phyloP scores from a whole-genome alignment of 2,113 vertebrate genomes.

The Blennius ocellaris region DNA sequence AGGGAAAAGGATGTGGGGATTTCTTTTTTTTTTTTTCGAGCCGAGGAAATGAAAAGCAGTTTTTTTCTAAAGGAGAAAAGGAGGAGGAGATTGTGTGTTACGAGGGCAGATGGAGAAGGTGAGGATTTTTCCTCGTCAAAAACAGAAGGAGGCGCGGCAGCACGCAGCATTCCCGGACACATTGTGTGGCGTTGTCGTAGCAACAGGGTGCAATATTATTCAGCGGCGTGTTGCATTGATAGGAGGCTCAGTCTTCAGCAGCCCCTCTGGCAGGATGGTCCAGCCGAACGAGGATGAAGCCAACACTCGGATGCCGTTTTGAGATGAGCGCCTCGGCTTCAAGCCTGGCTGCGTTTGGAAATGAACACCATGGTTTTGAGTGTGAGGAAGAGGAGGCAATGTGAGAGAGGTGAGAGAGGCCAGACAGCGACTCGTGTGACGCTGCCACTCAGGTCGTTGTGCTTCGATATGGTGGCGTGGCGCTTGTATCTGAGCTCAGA shows the following conservation, averaged over 20 bases:
- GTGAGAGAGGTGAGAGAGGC: slow-evolving; percentile 76
- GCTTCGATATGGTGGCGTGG: slow-evolving; percentile 40
- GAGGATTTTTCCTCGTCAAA: slow-evolving; percentile 55
- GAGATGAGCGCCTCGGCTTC: slow-evolving; percentile 46
- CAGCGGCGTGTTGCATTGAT: slow-evolving; percentile 62
- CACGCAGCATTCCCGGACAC: slow-evolving; percentile 75
- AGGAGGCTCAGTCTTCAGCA: slow-evolving; percentile 54
- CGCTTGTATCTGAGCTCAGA: slow-evolving; percentile 20
- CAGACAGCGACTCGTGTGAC: slow-evolving; percentile 49
- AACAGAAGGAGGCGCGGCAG: slow-evolving; percentile 49
- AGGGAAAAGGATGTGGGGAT: background rate
- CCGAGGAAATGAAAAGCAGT: background rate
- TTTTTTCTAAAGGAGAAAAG: slow-evolving; percentile 8
- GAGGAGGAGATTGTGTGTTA: slow-evolving; percentile 23
- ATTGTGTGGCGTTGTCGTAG: slow-evolving; percentile 75
- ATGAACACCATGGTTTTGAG: slow-evolving; percentile 65
- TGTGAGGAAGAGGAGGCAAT: slow-evolving; percentile 77
- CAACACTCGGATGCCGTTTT: slow-evolving; percentile 29
- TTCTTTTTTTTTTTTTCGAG: no score
- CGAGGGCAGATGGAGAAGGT: slow-evolving; percentile 21
- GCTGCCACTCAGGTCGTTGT: slow-evolving; percentile 47
- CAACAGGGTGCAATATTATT: slow-evolving; percentile 69
- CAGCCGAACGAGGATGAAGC: slow-evolving; percentile 46
- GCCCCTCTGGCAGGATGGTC: slow-evolving; percentile 60
- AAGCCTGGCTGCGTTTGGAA: slow-evolving; percentile 49